Evolutionary conservation across 2,888 invertebrate species (phyloP), one percentile per base, ranked within the genome.

Genomic region (Lasioglossum calceatum): DNA sequence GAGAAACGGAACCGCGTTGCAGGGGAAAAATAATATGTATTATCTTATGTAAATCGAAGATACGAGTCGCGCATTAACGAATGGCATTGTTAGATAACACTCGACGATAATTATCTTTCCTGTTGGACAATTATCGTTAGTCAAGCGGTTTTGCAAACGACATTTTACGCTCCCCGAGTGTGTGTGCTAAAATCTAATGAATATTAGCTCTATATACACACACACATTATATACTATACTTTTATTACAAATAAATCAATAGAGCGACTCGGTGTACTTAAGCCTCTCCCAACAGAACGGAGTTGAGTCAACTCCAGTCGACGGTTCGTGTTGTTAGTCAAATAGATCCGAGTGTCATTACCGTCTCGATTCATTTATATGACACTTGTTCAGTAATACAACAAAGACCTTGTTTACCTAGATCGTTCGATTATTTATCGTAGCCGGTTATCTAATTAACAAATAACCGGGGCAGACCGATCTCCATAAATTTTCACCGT

Each of bases 321-420:
- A 70, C 77, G 77, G 77, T 78, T 78, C 77, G 70, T 39, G 70
- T 78, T 78, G 77, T 78, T 78, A 78, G 77, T 78, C 77, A 78
- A 78, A 78, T 78, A 78, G 77, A 70, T 71, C 77, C 77, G 77
- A 78, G 77, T 78, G 77, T 78, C 77, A 70, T 78, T 78, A 54
- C 77, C 77, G 77, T 70, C 70, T 78, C 77, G 77, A 78, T 70
- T 78, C 77, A 50, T 78, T 78, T 70, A 70, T 78, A 78, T 64
- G 77, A 64, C 77, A 77, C 77, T 77, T 77, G 77, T 78, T 70
- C 70, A 54, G 39, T 70, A 70, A 70, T 70, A 42, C 77, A 54
- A 78, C 54, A 54, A 50, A 54, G 70, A 19, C 54, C 8, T 27
- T 54, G 77, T 78, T 78, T 78, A 54, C 64, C 19, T 50, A 54